These are phyloP conservation scores for Balaeniceps rex DNA, from an alignment of 2,113 vertebrate genomes.

Conservation along the genomic window DNA sequence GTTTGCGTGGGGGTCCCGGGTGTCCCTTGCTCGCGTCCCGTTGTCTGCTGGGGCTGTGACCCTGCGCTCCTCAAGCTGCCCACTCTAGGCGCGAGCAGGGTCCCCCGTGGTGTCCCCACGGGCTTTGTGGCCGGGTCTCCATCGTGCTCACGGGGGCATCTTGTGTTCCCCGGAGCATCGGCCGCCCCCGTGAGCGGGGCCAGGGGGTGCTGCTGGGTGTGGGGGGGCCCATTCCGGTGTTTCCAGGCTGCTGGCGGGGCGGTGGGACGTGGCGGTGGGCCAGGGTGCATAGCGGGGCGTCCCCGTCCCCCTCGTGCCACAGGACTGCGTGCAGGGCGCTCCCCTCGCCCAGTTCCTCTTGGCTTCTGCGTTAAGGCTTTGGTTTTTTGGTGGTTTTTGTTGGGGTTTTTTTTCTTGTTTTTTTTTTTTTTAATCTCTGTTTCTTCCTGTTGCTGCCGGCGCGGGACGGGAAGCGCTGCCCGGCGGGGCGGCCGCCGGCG, in stretches of 20 bases:
- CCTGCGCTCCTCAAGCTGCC: background rate
- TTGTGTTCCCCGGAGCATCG: background rate
- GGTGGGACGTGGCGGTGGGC: background rate
- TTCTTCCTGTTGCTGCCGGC: background rate
- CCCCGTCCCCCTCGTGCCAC: background rate
- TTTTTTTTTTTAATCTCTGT: background rate
- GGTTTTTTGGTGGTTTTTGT: background rate
- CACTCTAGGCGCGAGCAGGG: fast-evolving
- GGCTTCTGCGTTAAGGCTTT: background rate
- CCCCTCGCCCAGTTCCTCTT: background rate
- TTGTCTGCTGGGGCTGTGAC: background rate
- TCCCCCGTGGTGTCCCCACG: background rate
- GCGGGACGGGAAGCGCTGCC: background rate
- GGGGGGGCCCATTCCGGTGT: too few species aligned
- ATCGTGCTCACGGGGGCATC: background rate
- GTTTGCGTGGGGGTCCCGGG: background rate
- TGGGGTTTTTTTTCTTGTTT: background rate
- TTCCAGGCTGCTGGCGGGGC: background rate
- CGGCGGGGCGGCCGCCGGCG: background rate
- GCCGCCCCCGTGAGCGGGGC: background rate
- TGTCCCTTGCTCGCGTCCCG: background rate
- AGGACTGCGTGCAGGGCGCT: background rate
- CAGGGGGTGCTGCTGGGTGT: background rate
- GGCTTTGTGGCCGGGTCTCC: background rate
- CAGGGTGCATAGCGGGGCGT: background rate